A percentile compares a stretch with the other conserved stretches of the same genome.
phyloP scores from a whole-genome alignment of 2,113 vertebrate genomes.

The Heterotilapia buettikoferi region DNA sequence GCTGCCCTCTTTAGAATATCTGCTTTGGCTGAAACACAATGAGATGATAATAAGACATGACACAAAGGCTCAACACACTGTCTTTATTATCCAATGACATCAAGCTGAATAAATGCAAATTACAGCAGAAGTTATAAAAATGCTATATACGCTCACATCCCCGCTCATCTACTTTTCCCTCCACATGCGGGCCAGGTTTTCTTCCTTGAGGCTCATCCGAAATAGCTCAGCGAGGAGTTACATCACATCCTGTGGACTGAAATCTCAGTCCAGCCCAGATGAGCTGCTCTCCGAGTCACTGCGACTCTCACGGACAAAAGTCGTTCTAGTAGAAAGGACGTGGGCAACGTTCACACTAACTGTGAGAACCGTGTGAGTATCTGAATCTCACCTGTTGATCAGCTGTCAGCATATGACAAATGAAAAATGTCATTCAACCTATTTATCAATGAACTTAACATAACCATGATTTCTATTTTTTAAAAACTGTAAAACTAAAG shows the following conservation, averaged over 20 bases:
- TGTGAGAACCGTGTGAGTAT: not conserved
- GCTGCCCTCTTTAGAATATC: not conserved
- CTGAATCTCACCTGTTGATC: not conserved
- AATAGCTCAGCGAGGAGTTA: slow-evolving; percentile 2
- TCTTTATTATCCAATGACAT: not conserved
- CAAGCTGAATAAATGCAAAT: not conserved
- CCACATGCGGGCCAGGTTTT: not conserved
- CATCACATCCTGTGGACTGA: slow-evolving; percentile 2
- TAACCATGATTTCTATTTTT: not conserved
- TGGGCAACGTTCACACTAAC: not conserved
- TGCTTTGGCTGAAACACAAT: not conserved
- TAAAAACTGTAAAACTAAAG: not conserved
- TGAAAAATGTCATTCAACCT: not conserved
- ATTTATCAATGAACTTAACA: not conserved
- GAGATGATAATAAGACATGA: not conserved
- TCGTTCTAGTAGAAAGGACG: not conserved
- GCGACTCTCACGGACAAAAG: not conserved
- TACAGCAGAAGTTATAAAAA: not conserved
- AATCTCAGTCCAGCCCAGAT: not conserved
- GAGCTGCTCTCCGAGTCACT: not conserved
- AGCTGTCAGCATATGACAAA: not conserved
- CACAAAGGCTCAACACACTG: not conserved
- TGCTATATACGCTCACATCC: not conserved
- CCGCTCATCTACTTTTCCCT: not conserved
- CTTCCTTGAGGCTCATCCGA: not conserved